A percentile compares a stretch with the other conserved stretches of the same genome.
Evolutionary conservation across 2,888 invertebrate species (phyloP).

Genomic region (Nemapogon koenigi): DNA sequence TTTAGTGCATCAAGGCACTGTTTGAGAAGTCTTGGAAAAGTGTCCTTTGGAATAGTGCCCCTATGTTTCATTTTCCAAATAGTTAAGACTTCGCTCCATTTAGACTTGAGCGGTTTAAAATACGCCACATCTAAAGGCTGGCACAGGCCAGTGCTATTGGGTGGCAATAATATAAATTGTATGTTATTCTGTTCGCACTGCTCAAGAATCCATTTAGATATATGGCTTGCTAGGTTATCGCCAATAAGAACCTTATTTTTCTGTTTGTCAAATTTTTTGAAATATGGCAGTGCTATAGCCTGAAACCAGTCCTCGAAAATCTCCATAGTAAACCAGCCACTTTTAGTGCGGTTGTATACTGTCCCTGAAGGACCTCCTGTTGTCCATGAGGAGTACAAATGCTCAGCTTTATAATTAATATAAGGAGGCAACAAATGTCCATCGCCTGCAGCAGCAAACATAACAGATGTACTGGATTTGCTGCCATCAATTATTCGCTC

Average conservation of each 20-base stretch:
- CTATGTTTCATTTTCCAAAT: constrained; percentile 7
- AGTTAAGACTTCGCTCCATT: neutral
- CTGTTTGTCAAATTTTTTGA: constrained; percentile 15
- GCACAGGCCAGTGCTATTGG: neutral
- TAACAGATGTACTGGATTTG: constrained; percentile 11
- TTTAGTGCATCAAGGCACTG: constrained; percentile 1
- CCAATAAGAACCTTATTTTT: constrained; percentile 17
- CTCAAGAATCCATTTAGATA: constrained; percentile 1
- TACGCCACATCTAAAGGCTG: constrained; percentile 8
- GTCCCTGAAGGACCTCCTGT: constrained; percentile 10
- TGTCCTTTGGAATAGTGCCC: constrained; percentile 6
- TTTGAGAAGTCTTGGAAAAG: constrained; percentile 8
- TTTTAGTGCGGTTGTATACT: constrained; percentile 11
- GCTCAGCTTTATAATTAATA: constrained; percentile 11
- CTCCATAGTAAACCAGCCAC: constrained; percentile 13
- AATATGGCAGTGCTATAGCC: constrained; percentile 7
- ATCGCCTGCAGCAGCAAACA: constrained; percentile 13
- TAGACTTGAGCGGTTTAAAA: constrained; percentile 1
- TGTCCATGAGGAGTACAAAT: constrained; percentile 13
- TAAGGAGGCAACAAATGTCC: constrained; percentile 13
- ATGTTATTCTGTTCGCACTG: neutral
- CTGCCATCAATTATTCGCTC: constrained; percentile 15
- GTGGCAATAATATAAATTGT: constrained; percentile 2
- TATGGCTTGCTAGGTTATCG: neutral
- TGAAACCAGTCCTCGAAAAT: constrained; percentile 16